Conservation (phyloP, 2,888 invertebrate genomes). For the Dusona sp. region DNA sequence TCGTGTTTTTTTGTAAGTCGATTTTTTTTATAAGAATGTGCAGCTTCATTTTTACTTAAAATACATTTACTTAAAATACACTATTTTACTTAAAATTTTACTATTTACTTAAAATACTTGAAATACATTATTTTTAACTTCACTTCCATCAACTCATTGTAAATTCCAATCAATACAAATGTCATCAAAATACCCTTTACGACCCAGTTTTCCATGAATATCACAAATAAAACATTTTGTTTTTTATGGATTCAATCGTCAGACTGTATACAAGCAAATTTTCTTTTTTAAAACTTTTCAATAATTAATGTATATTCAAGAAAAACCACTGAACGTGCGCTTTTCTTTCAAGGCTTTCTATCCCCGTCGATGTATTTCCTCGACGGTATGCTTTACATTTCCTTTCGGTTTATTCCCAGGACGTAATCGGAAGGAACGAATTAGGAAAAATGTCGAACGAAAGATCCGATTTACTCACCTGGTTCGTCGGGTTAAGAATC, state of each 20-base stretch:
- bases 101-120: background rate
- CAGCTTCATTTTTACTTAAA: background rate
- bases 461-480: conserved; percentile 30
- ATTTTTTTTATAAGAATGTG: background rate
- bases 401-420: background rate
- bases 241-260: conserved; percentile 26
- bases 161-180: conserved; percentile 52
- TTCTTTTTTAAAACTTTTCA: conserved; percentile 52
- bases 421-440: background rate
- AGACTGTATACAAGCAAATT: conserved; percentile 16
- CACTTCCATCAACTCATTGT: conserved; percentile 16
- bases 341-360: conserved; percentile 62
- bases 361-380: conserved; percentile 8
- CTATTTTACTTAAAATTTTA: background rate
- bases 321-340: conserved; percentile 27
- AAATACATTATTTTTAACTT: background rate
- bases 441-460: conserved; percentile 7
- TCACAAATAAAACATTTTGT: conserved; percentile 19
- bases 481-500: conserved; percentile 21
- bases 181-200: conserved; percentile 38
- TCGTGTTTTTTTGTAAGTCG: background rate
- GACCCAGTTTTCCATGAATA: conserved; percentile 49
- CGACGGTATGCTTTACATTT: conserved; percentile 14
- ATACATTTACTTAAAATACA: background rate
- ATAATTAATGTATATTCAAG: conserved; percentile 59